A percentile compares a stretch with the other conserved stretches of the same genome.
Conservation (phyloP, 1,140 invertebrate genomes). For the Drosophila repletoides region DNA sequence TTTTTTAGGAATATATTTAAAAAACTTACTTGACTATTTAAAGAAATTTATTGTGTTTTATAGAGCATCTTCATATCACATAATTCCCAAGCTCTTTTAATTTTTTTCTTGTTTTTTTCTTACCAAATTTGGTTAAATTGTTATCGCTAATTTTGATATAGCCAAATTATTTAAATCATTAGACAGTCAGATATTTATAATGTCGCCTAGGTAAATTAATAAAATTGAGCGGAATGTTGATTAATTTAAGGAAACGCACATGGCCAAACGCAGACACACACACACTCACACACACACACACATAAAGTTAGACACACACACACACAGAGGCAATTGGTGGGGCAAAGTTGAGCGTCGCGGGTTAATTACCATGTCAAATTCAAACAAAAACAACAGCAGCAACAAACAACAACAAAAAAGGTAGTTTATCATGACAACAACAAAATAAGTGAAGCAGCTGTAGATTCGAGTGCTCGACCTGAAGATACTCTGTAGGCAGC, state of each 20-base stretch:
- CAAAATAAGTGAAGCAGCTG: conserved; percentile 24
- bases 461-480: no score
- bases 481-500: no score
- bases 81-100: no score
- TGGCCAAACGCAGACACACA: conserved; percentile 20
- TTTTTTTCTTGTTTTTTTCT: no score
- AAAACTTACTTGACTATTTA: no score
- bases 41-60: no score
- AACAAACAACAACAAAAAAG: conserved; percentile 41
- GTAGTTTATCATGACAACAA: conserved; percentile 75
- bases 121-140: conserved; percentile 56
- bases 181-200: conserved; percentile 52
- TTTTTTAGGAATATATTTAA: no score
- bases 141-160: conserved; percentile 61
- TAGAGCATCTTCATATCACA: no score
- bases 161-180: conserved; percentile 69
- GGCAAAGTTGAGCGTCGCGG: conserved; percentile 78
- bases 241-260: conserved; percentile 73
- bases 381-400: conserved; percentile 76
- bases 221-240: conserved; percentile 70
- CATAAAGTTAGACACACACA: conserved; percentile 5
- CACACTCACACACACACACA: background rate
- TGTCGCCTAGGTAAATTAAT: conserved; percentile 69
- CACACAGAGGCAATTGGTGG: conserved; percentile 58
- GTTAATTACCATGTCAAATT: conserved; percentile 81